These are phyloP conservation scores for Picus viridis DNA, from an alignment of 2,797 vertebrate genomes.

Conservation along the genomic window DNA sequence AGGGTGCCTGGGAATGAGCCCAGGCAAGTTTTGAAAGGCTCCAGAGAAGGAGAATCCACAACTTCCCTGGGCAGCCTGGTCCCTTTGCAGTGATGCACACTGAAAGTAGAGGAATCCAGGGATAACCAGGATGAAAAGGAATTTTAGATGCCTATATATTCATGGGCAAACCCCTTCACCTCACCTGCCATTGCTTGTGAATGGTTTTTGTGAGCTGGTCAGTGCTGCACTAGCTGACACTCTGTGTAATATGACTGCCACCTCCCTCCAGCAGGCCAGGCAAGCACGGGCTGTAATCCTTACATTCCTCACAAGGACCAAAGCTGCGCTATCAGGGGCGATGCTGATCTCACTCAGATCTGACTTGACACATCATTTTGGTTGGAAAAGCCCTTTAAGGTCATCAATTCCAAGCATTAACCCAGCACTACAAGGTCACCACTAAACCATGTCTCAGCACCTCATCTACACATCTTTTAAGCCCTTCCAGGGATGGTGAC, in stretches of 20 bases:
- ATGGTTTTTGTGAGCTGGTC: neutral
- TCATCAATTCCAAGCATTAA: neutral
- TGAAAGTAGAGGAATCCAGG: neutral
- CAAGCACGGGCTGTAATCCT: neutral
- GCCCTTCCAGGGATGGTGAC: neutral
- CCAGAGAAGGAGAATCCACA: too few species aligned
- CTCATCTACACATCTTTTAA: neutral
- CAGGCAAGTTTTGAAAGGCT: too few species aligned
- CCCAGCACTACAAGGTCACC: neutral
- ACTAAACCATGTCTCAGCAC: neutral
- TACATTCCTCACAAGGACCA: neutral
- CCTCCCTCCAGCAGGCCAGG: neutral
- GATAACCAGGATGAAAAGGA: neutral
- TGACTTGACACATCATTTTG: neutral
- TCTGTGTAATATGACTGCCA: neutral
- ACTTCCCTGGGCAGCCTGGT: neutral
- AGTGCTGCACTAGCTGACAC: neutral
- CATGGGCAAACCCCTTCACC: neutral
- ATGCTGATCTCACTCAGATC: neutral
- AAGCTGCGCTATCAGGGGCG: rapidly evolving
- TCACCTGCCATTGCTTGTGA: neutral
- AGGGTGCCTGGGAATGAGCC: too few species aligned
- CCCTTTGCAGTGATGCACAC: neutral
- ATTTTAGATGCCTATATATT: neutral
- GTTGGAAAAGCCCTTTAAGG: neutral